A percentile compares a stretch with the other conserved stretches of the same genome.
Evolutionary conservation across 2,888 invertebrate genomes (phyloP).

Genomic region (Phragmatobia fuliginosa): DNA sequence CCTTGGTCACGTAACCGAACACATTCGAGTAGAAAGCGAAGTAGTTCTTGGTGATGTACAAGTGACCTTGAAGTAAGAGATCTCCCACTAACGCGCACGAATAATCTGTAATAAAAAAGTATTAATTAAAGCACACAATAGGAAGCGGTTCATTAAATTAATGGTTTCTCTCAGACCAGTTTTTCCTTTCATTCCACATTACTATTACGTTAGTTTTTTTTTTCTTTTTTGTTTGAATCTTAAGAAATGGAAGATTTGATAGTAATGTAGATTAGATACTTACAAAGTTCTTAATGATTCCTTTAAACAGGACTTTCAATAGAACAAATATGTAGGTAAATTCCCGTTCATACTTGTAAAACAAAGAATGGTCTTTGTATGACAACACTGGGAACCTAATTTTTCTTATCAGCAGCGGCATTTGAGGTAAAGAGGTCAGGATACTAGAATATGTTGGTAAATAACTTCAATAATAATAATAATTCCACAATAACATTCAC

Average conservation of each 20-base stretch:
- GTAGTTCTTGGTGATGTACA: slow-evolving; percentile 97
- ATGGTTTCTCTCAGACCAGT: neutral
- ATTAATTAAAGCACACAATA: slow-evolving; percentile 14
- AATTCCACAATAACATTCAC: neutral
- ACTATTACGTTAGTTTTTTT: no score
- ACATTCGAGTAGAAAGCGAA: slow-evolving; percentile 99
- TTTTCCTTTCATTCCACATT: neutral
- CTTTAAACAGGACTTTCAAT: neutral
- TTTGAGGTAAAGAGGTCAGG: slow-evolving; percentile 19
- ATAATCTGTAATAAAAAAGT: slow-evolving; percentile 89
- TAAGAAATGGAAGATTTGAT: no score
- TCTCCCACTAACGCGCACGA: slow-evolving; percentile 97
- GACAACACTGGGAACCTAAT: neutral
- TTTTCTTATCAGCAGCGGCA: slow-evolving; percentile 11
- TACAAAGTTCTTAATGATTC: neutral
- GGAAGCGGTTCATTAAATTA: neutral
- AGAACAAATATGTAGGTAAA: neutral
- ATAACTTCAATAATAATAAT: neutral
- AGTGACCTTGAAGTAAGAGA: slow-evolving; percentile 96
- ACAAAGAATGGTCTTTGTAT: neutral
- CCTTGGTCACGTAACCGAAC: slow-evolving; percentile 97
- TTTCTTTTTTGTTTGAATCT: no score
- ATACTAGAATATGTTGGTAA: neutral
- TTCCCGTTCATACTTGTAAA: neutral
- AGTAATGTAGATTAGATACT: no score